Evolutionary conservation across 2,113 vertebrate species (phyloP).

Genomic region (Cercopithecus mona): DNA sequence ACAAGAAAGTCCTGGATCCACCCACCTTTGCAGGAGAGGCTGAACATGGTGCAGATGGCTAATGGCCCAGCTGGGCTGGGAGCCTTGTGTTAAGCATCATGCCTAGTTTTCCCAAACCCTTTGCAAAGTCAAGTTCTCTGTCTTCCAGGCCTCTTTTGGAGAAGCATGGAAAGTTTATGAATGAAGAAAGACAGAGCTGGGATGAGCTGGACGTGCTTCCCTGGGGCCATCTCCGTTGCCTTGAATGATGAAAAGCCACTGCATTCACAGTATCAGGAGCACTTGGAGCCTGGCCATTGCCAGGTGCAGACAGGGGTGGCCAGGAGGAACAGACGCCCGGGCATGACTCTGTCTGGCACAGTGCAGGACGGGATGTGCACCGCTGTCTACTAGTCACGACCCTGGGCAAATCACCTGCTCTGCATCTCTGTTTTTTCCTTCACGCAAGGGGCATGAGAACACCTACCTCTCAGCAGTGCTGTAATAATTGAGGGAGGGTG

Average conservation of each 20-base stretch:
- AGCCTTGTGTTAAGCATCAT: neutral
- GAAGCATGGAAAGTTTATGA: neutral
- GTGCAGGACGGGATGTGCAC: fast-evolving
- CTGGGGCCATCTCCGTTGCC: fast-evolving
- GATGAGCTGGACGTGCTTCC: fast-evolving
- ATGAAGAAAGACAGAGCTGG: neutral
- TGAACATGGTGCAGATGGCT: neutral
- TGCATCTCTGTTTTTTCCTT: neutral
- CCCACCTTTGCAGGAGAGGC: neutral
- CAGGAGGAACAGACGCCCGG: fast-evolving
- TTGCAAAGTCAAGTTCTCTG: neutral
- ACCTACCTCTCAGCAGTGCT: neutral
- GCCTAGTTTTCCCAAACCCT: neutral
- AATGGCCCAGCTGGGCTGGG: neutral
- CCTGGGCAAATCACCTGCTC: neutral
- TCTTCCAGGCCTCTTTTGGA: neutral
- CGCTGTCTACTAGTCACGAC: neutral
- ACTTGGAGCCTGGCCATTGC: neutral
- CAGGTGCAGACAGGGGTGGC: neutral
- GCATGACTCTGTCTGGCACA: neutral
- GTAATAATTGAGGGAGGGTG: neutral
- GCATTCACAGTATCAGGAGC: fast-evolving
- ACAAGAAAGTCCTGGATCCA: neutral
- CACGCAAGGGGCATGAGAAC: neutral
- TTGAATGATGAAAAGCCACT: neutral